These are phyloP conservation scores for Cheilinus undulatus DNA, from an alignment of 2,113 vertebrate genomes.

Conservation along the genomic window DNA sequence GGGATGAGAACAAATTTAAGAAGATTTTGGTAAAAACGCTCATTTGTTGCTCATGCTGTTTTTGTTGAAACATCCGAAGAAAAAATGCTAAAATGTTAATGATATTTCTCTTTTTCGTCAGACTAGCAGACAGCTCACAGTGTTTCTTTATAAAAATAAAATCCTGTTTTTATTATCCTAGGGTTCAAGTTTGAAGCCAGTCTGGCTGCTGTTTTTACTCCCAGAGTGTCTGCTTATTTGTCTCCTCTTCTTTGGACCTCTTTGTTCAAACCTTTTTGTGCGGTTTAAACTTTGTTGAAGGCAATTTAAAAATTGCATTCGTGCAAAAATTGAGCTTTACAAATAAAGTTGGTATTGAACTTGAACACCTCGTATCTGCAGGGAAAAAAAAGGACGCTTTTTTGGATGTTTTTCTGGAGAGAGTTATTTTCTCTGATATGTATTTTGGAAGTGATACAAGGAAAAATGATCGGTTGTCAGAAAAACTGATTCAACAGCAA, in stretches of 20 bases:
- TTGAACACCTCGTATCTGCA: conserved; percentile 12
- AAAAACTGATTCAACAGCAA: conserved; percentile 53
- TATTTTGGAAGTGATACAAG: conserved; percentile 54
- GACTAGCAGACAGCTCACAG: neutral
- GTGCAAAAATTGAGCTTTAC: conserved; percentile 19
- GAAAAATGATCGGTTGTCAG: conserved; percentile 58
- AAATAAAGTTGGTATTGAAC: conserved; percentile 49
- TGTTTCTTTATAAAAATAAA: neutral
- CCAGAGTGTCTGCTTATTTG: neutral
- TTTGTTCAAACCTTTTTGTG: neutral
- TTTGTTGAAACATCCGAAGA: no score
- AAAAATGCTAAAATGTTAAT: no score
- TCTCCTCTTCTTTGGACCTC: neutral
- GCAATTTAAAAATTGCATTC: conserved; percentile 10
- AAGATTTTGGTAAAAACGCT: no score
- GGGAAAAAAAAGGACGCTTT: neutral
- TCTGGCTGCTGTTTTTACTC: neutral
- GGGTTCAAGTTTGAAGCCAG: neutral
- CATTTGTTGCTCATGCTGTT: no score
- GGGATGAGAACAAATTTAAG: no score
- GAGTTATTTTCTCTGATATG: conserved; percentile 49
- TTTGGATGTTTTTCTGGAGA: conserved; percentile 30
- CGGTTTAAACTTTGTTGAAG: neutral
- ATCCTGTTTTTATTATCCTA: neutral
- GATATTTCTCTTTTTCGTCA: no score